A percentile compares a stretch with the other conserved stretches of the same genome.
Evolutionary conservation across 2,113 vertebrate genomes (phyloP).

Genomic region (Misgurnus anguillicaudatus): DNA sequence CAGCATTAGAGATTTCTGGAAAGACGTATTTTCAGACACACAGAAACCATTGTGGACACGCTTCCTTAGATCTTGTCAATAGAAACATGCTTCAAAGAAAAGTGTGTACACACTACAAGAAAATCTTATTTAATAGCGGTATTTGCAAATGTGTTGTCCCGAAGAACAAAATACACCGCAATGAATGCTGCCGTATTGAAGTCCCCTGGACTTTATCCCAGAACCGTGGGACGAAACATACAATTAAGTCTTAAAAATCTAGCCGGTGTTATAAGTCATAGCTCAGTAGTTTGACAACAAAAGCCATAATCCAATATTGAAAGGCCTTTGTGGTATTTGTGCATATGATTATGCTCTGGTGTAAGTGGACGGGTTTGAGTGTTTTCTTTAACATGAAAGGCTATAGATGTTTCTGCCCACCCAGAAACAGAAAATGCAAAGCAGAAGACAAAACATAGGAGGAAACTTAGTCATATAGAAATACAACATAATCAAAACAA

Average conservation of each 20-base stretch:
- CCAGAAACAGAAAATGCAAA: not conserved
- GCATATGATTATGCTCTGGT: not conserved
- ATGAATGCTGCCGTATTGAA: not conserved
- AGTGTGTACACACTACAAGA: not conserved
- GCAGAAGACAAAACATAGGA: not conserved
- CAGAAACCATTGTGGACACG: not conserved
- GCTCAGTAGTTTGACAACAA: slow-evolving; percentile 3
- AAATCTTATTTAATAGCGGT: not conserved
- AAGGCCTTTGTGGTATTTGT: not conserved
- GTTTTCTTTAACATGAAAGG: slow-evolving; percentile 6
- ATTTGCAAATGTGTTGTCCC: slow-evolving; percentile 11
- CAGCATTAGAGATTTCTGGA: not conserved
- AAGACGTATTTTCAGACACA: not conserved
- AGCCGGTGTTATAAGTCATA: slow-evolving; percentile 7
- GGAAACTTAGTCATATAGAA: not conserved
- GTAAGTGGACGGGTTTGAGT: not conserved
- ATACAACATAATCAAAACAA: not conserved
- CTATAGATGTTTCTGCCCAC: slow-evolving; percentile 11
- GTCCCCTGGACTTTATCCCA: slow-evolving; percentile 14
- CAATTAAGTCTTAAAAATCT: not conserved
- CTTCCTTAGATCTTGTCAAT: not conserved
- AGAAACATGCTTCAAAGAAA: not conserved
- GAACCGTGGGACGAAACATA: slow-evolving; percentile 6
- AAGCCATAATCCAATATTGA: not conserved
- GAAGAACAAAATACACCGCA: not conserved